A percentile compares a stretch with the other conserved stretches of the same genome.
Conservation (phyloP, 1,140 invertebrate species). For the Plectus sambesii region DNA sequence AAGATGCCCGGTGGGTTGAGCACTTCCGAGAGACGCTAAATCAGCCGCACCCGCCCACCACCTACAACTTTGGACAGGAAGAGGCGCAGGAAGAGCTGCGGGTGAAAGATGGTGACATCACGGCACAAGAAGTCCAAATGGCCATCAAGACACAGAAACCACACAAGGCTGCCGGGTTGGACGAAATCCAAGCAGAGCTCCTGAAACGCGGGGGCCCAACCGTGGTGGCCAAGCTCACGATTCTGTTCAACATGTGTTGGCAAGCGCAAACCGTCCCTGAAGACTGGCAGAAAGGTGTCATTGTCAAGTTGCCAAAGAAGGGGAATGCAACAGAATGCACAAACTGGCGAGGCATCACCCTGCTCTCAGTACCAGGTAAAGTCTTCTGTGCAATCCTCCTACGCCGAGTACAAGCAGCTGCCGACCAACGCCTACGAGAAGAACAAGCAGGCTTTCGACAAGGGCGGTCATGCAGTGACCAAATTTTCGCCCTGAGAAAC, state of each 20-base stretch:
- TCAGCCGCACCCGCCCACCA: not conserved
- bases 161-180: conserved; percentile 8
- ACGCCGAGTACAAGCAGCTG: conserved; percentile 3
- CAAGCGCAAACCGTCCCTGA: conserved; percentile 10
- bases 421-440: conserved; percentile 8
- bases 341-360: conserved; percentile 30
- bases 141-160: conserved; percentile 16
- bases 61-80: conserved; percentile 1
- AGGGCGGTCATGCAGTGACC: not conserved
- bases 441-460: not conserved
- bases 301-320: conserved; percentile 32
- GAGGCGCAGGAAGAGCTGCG: conserved; percentile 17
- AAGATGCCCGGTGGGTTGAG: not conserved
- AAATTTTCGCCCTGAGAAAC: conserved; percentile 1
- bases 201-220: not conserved
- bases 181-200: conserved; percentile 6
- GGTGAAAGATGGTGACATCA: conserved; percentile 11
- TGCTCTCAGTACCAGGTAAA: conserved; percentile 25
- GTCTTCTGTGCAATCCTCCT: conserved; percentile 12
- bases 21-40: conserved; percentile 1
- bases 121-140: conserved; percentile 8
- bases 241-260: conserved; percentile 3
- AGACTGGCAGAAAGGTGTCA: conserved; percentile 25
- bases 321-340: conserved; percentile 25
- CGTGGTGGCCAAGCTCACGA: not conserved